These are phyloP conservation scores for Potorous gilbertii DNA, from an alignment of 2,797 vertebrate genomes.

Conservation along the genomic window DNA sequence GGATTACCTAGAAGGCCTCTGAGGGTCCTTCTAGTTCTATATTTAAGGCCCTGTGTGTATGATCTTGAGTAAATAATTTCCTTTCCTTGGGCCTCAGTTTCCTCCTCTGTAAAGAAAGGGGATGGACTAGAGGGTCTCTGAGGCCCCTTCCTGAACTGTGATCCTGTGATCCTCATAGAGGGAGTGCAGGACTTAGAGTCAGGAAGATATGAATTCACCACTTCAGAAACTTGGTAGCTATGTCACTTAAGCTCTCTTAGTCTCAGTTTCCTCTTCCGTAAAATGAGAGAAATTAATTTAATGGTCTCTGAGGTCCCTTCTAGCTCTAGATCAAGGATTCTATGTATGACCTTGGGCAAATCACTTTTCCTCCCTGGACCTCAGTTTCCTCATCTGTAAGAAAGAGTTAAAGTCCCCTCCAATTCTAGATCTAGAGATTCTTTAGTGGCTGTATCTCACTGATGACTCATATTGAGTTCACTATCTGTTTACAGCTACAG, in stretches of 20 bases:
- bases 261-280: neutral
- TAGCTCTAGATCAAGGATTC: neutral
- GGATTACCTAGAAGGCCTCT: conserved; percentile 1
- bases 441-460: neutral
- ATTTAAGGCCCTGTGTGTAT: neutral
- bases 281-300: neutral
- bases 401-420: neutral
- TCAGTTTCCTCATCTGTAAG: neutral
- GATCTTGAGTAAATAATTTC: neutral
- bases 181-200: no score
- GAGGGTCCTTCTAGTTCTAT: neutral
- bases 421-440: neutral
- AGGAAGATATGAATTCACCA: neutral
- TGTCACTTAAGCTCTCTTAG: neutral
- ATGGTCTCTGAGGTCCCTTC: neutral
- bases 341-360: neutral
- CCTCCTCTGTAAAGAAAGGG: neutral
- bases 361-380: neutral
- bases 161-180: neutral
- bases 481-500: neutral
- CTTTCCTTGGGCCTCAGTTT: neutral
- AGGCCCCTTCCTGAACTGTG: neutral
- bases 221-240: neutral
- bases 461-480: neutral
- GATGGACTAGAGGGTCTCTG: neutral